A percentile compares a stretch with the other conserved stretches of the same genome.
phyloP scores from a whole-genome alignment of 1,140 invertebrate species.

The Ostrea denselamellosa region DNA sequence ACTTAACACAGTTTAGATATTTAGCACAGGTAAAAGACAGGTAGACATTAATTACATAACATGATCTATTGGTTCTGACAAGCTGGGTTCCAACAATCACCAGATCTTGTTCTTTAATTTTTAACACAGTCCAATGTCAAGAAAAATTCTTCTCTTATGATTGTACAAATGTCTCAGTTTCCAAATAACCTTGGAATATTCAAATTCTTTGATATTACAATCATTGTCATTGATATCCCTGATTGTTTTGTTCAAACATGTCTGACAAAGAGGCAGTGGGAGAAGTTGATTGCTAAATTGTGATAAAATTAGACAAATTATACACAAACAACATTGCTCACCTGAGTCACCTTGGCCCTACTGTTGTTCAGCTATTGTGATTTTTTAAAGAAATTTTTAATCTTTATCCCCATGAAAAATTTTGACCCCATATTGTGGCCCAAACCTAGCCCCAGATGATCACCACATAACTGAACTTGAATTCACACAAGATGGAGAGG shows the following conservation, averaged over 20 bases:
- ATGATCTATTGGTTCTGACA: constrained; percentile 12
- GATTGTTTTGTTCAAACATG: constrained; percentile 2
- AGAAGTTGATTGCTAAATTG: not conserved
- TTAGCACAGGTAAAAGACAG: constrained; percentile 29
- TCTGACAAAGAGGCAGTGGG: not conserved
- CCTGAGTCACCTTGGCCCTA: too few relatives aligned
- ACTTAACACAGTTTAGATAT: not conserved
- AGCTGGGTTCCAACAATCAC: not conserved
- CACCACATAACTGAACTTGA: too few relatives aligned
- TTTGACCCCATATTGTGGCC: too few relatives aligned
- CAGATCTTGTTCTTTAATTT: not conserved
- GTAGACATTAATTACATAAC: constrained; percentile 1
- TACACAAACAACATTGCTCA: too few relatives aligned
- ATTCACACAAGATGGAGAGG: too few relatives aligned
- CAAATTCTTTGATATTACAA: not conserved
- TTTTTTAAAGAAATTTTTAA: too few relatives aligned
- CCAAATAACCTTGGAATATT: not conserved
- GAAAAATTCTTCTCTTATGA: not conserved
- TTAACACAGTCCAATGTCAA: not conserved
- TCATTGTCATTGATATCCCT: not conserved
- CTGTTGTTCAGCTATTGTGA: too few relatives aligned
- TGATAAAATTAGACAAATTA: too few relatives aligned
- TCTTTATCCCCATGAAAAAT: too few relatives aligned
- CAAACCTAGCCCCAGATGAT: too few relatives aligned
- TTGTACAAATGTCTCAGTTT: not conserved